Percentiles rank a stretch among this genome's conserved stretches.
Evolutionary conservation across 2,797 vertebrate genomes (phyloP).

Genomic region (Catharus ustulatus): DNA sequence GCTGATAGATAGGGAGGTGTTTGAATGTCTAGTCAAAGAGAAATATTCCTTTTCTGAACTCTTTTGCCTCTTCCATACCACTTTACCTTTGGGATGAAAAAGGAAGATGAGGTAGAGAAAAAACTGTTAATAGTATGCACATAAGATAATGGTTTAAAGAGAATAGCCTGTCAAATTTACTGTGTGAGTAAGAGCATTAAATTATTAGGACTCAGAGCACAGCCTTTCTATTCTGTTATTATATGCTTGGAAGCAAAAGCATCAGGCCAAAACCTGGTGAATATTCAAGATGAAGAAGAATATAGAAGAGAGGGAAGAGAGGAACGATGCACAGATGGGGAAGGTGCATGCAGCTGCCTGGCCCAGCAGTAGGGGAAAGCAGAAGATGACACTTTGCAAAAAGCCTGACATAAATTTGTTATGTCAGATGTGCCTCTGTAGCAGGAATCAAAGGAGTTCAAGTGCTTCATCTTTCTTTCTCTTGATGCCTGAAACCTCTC

Average conservation of each 20-base stretch:
- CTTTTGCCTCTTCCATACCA: not conserved
- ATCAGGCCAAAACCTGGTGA: not conserved
- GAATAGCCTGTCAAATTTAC: not conserved
- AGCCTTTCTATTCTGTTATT: not conserved
- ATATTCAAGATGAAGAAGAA: not conserved
- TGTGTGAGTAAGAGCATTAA: not conserved
- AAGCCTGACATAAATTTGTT: not conserved
- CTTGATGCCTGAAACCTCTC: not conserved
- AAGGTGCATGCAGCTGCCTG: not conserved
- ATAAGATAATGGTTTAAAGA: not conserved
- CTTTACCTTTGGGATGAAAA: not conserved
- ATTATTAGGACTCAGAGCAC: not conserved
- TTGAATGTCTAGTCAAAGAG: not conserved
- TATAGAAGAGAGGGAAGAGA: not conserved
- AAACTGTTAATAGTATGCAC: not conserved
- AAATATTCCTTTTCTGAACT: not conserved
- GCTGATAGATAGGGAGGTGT: not conserved
- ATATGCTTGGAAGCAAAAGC: not conserved
- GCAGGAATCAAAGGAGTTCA: slow-evolving; percentile 19
- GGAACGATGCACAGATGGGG: not conserved
- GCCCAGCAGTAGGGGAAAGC: not conserved
- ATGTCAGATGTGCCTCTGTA: not conserved
- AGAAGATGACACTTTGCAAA: not conserved
- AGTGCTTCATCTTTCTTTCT: not conserved
- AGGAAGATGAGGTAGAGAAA: not conserved